These are phyloP conservation scores for Leptonema lineaticorne DNA, from an alignment of 1,140 invertebrate species.

Conservation along the genomic window DNA sequence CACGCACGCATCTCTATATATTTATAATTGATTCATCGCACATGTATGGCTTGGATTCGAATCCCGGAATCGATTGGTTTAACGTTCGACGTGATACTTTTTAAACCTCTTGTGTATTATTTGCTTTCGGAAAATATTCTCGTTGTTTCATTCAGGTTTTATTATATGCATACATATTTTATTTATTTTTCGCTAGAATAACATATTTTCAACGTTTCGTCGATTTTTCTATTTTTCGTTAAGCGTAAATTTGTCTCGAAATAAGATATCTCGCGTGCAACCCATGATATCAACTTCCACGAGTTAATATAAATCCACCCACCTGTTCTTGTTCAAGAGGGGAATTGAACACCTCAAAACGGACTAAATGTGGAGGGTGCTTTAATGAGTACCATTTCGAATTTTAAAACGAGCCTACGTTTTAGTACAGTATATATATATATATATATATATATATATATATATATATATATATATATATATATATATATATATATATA, in stretches of 20 bases:
- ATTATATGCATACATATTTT: too few relatives aligned
- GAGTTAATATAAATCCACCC: slow-evolving; percentile 8
- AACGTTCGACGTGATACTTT: too few relatives aligned
- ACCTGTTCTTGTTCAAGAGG: not conserved
- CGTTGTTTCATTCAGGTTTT: too few relatives aligned
- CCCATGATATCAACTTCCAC: not conserved
- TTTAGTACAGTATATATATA: too few relatives aligned
- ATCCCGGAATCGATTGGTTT: too few relatives aligned
- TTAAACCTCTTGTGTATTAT: too few relatives aligned
- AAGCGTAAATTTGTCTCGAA: not conserved
- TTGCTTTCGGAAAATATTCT: too few relatives aligned
- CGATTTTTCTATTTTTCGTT: not conserved
- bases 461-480: too few relatives aligned
- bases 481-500: too few relatives aligned
- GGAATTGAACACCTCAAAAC: not conserved
- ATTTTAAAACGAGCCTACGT: not conserved
- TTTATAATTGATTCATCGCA: not conserved
- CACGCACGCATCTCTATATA: not conserved
- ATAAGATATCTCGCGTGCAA: not conserved
- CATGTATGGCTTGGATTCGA: too few relatives aligned
- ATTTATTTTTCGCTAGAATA: not conserved
- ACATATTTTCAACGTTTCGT: not conserved
- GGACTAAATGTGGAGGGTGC: not conserved
- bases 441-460: too few relatives aligned
- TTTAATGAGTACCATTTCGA: not conserved